A percentile compares a stretch with the other conserved stretches of the same genome.
Conservation (phyloP, 2,797 vertebrate genomes). For the Pseudocheirus occidentalis region DNA sequence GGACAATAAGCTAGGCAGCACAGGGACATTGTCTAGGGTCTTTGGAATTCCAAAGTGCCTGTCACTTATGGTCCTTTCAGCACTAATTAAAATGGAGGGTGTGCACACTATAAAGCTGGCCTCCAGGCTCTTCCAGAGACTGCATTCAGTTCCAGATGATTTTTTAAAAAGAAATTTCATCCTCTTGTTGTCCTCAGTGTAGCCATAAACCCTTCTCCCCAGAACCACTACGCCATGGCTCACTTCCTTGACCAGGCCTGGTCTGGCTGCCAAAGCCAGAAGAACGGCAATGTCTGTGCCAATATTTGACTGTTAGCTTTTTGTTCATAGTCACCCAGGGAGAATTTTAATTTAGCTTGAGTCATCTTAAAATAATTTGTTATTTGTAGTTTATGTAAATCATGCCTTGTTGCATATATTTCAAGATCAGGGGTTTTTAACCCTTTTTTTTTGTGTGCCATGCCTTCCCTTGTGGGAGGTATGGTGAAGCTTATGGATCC, state of each 20-base stretch:
- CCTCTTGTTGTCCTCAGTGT: constrained; percentile 12
- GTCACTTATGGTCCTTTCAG: constrained; percentile 36
- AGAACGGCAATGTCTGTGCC: constrained; percentile 35
- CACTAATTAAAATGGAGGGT: constrained; percentile 47
- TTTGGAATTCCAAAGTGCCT: constrained; percentile 36
- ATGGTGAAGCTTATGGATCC: neutral
- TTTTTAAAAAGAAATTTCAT: constrained; percentile 54
- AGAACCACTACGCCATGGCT: neutral
- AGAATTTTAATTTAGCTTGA: constrained; percentile 60
- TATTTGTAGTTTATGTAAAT: constrained; percentile 31
- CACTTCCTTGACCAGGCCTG: neutral
- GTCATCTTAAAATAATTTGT: constrained; percentile 62
- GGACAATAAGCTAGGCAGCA: constrained; percentile 25
- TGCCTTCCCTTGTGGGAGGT: neutral
- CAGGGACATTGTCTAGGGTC: constrained; percentile 20
- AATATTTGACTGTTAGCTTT: constrained; percentile 36
- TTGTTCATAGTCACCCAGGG: constrained; percentile 38
- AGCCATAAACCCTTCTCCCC: constrained; percentile 23
- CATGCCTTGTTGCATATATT: neutral
- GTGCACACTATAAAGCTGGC: constrained; percentile 38
- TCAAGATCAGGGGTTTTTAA: neutral
- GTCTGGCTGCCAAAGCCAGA: constrained; percentile 32
- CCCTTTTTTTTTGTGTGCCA: neutral
- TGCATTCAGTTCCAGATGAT: constrained; percentile 43
- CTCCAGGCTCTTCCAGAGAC: neutral